These are phyloP conservation scores for Clepsis dumicolana DNA, from an alignment of 2,888 invertebrate species.

Conservation along the genomic window DNA sequence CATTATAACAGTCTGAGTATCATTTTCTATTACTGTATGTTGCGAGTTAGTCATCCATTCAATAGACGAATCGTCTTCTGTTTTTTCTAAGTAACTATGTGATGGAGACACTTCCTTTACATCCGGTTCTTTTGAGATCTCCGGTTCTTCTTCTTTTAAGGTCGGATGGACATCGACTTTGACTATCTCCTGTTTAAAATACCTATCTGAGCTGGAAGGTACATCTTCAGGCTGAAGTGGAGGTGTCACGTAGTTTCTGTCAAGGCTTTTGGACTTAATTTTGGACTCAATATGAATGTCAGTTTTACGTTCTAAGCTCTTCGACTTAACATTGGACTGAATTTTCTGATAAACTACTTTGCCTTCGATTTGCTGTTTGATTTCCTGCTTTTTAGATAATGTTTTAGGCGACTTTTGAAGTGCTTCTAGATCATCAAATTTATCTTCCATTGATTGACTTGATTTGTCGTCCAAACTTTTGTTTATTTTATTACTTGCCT, in stretches of 20 bases:
- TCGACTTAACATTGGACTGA: constrained; percentile 85
- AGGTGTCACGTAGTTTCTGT: constrained; percentile 87
- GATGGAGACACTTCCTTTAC: constrained; percentile 69
- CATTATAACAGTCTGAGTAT: constrained; percentile 87
- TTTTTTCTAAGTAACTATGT: constrained; percentile 76
- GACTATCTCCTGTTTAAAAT: constrained; percentile 81
- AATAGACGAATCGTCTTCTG: constrained; percentile 80
- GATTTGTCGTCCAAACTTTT: constrained; percentile 88
- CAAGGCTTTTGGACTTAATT: constrained; percentile 89
- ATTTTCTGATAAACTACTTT: constrained; percentile 88
- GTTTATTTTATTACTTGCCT: constrained; percentile 85
- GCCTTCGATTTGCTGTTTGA: constrained; percentile 88
- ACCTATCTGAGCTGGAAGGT: constrained; percentile 71
- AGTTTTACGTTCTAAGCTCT: constrained; percentile 88
- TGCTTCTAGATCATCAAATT: constrained; percentile 85
- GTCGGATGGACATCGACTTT: constrained; percentile 81
- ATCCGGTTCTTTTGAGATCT: constrained; percentile 53
- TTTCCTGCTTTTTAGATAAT: constrained; percentile 86
- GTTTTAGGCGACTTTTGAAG: constrained; percentile 87
- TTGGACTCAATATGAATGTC: constrained; percentile 86
- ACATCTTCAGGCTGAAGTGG: constrained; percentile 56
- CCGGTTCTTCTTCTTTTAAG: constrained; percentile 58
- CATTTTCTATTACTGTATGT: constrained; percentile 79
- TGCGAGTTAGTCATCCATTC: constrained; percentile 81
- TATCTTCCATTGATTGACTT: constrained; percentile 87